Conservation (phyloP, 2,888 invertebrate genomes). For the Craniophora ligustri region DNA sequence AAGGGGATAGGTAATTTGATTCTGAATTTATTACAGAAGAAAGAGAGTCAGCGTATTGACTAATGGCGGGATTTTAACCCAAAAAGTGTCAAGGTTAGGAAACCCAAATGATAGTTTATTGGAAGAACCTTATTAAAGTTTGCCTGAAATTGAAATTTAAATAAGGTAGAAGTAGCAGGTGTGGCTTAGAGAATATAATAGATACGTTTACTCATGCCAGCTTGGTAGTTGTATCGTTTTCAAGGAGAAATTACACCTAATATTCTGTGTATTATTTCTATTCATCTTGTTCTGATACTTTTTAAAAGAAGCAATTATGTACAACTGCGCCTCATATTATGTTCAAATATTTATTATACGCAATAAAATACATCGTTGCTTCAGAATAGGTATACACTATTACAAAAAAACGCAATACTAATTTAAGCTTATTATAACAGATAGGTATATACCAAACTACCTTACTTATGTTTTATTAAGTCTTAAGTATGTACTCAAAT, state of each 20-base stretch:
- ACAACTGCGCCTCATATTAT: background rate
- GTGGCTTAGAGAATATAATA: constrained; percentile 14
- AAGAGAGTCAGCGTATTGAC: too few species aligned
- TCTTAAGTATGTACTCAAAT: too few species aligned
- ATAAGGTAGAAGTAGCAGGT: constrained; percentile 27
- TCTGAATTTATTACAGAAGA: too few species aligned
- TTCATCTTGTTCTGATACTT: background rate
- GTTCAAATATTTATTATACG: background rate
- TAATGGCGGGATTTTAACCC: too few species aligned
- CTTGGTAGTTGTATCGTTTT: background rate
- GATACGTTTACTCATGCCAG: constrained; percentile 8
- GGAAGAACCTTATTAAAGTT: background rate
- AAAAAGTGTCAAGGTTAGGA: background rate
- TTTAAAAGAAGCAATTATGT: constrained; percentile 9
- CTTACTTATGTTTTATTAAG: too few species aligned
- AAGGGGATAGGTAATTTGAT: background rate
- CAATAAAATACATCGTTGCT: background rate
- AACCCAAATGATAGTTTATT: too few species aligned
- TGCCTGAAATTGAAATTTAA: background rate
- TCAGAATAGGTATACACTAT: too few species aligned
- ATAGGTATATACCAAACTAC: too few species aligned
- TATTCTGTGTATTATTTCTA: too few species aligned
- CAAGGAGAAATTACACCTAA: too few species aligned
- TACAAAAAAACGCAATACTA: too few species aligned
- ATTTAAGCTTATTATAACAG: too few species aligned